Conservation (phyloP, 2,113 vertebrate species). For the Mystacornis crossleyi region DNA sequence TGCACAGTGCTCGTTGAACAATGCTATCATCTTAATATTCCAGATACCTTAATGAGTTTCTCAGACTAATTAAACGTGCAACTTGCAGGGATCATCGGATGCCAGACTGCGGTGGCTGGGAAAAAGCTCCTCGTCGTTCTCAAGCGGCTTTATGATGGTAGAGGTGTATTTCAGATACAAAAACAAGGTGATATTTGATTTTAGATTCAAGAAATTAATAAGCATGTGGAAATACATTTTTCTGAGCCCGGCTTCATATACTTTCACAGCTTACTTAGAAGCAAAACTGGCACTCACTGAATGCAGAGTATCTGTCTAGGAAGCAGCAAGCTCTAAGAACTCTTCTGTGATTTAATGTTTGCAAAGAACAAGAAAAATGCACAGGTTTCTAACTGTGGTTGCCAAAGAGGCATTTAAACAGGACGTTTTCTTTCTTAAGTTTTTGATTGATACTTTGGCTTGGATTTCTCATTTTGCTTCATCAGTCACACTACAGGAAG, state of each 20-base stretch:
- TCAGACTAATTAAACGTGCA: constrained; percentile 61
- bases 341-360: not conserved
- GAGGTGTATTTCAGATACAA: not conserved
- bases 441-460: not conserved
- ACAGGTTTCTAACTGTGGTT: not conserved
- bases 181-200: not conserved
- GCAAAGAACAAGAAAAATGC: not conserved
- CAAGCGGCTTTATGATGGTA: not conserved
- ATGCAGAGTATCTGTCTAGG: not conserved
- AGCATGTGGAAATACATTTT: not conserved
- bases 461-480: not conserved
- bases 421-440: not conserved
- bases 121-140: constrained; percentile 4
- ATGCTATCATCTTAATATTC: constrained; percentile 47
- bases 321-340: not conserved
- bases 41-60: constrained; percentile 51
- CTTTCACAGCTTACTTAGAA: not conserved
- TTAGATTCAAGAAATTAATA: constrained; percentile 9
- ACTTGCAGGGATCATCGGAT: constrained; percentile 21
- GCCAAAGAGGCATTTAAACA: not conserved
- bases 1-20: not conserved
- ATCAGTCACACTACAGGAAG: not conserved
- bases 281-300: not conserved
- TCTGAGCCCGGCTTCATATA: not conserved
- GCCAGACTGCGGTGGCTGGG: constrained; percentile 18